Evolutionary conservation across 1,140 invertebrate species (phyloP), one percentile per base, ranked within the genome.

Genomic region (Pachypsylla venusta): DNA sequence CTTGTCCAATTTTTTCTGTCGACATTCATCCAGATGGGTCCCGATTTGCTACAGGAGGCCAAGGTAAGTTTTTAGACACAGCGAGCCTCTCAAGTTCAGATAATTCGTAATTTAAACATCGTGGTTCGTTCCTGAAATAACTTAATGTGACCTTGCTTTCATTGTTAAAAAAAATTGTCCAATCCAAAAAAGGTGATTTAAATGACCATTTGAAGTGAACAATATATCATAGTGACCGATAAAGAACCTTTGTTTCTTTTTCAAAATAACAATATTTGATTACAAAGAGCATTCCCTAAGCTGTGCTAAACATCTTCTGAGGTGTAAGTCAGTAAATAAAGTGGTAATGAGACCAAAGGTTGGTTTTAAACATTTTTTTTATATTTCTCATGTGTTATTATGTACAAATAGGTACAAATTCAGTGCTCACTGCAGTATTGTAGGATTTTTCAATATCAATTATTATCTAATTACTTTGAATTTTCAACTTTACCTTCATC

Each of bases 11-110:
- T 73, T 98, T 94, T 76, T 95, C 93, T 20, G 81, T 98, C 67
- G 93, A 98, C 75, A 89, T 98, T 64, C 94, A 98, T 78, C 93
- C 94, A 19, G 88, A 94, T 80, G 92, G 90, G 25, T 83, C 82
- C 53, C 79, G 88, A 64, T 90, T 94, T 76, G 91, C 89, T 2
- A 96, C 93, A 28, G 93, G 93, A 30, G 93, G 93, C 0, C 91
- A 95, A 80, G 92, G 92, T 73, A 75, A 72, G 60, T 64, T 40
- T 63, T 12, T 35, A 10, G 30, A 35, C 7, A 35, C n/a, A 35
- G n/a, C 30, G n/a, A 35, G 30, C n/a, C n/a, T n/a, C n/a, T n/a
- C n/a, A n/a, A n/a, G n/a, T n/a, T n/a, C n/a, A n/a, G n/a, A n/a
- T n/a, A n/a, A n/a, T n/a, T n/a, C n/a, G n/a, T n/a, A n/a, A n/a